Conservation (phyloP, 2,888 invertebrate species). For the Hydrotaea cyrtoneurina region DNA sequence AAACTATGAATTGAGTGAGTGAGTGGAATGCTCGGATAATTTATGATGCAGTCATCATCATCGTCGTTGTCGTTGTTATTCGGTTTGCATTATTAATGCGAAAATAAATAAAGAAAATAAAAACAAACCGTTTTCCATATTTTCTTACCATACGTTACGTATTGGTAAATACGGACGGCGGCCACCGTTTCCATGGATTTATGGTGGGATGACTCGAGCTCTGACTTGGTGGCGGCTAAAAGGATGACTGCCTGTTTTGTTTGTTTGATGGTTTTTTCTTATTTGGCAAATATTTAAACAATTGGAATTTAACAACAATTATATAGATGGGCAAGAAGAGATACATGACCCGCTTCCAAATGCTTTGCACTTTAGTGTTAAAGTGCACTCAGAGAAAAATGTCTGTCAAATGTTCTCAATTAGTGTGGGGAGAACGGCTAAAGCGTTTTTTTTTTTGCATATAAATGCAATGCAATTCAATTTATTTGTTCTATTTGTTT, state of each 20-base stretch:
- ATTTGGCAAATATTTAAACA: conserved; percentile 36
- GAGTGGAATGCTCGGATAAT: conserved; percentile 37
- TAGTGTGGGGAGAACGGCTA: too few relatives aligned
- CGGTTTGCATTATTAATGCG: conserved; percentile 28
- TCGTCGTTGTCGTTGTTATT: neutral
- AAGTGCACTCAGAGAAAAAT: neutral
- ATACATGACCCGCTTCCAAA: neutral
- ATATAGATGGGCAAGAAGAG: conserved; percentile 3
- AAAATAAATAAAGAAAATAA: conserved; percentile 26
- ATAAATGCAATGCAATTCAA: too few relatives aligned
- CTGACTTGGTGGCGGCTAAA: neutral
- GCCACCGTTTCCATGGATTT: neutral
- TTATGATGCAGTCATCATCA: conserved; percentile 37
- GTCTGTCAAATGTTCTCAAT: too few relatives aligned
- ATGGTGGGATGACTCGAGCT: neutral
- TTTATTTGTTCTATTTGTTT: too few relatives aligned
- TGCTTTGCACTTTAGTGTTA: neutral
- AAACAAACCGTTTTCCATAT: conserved; percentile 13
- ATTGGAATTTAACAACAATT: conserved; percentile 23
- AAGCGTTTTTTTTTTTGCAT: too few relatives aligned
- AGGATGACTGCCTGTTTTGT: neutral
- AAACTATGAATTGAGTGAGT: conserved; percentile 5
- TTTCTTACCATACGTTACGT: neutral
- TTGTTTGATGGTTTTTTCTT: conserved; percentile 25
- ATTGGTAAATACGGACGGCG: neutral